These are phyloP conservation scores for Takifugu rubripes DNA, from an alignment of 2,797 vertebrate genomes.

Conservation along the genomic window DNA sequence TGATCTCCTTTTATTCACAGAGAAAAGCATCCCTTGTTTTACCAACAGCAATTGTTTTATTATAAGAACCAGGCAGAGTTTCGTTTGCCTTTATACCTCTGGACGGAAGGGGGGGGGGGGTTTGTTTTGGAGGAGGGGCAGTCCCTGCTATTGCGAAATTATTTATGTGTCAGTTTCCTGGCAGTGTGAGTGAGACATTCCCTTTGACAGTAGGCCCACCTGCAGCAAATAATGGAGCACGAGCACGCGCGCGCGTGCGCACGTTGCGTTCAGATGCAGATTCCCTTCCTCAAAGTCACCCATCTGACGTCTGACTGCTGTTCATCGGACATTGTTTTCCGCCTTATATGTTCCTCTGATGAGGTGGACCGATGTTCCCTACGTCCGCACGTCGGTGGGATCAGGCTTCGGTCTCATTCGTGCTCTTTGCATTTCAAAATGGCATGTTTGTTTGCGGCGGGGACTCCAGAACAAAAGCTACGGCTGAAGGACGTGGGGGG, in stretches of 20 bases:
- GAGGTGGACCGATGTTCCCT: no score
- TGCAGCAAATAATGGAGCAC: conserved; percentile 75
- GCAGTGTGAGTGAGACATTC: conserved; percentile 45
- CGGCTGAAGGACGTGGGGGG: conserved; percentile 1
- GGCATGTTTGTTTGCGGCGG: no score
- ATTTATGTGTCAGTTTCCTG: conserved; percentile 57
- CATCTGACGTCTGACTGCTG: no score
- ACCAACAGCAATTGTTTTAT: conserved; percentile 48
- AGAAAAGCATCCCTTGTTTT: conserved; percentile 38
- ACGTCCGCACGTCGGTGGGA: no score
- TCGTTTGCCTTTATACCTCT: conserved; percentile 9
- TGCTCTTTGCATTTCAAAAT: no score
- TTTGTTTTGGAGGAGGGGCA: conserved; percentile 4
- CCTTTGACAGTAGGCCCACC: conserved; percentile 71
- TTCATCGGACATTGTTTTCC: no score
- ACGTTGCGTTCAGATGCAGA: no score
- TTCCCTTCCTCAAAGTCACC: no score
- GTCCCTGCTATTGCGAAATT: conserved; percentile 25
- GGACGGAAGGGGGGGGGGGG: conserved; percentile 21
- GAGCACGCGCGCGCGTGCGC: conserved; percentile 1
- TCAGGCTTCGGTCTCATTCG: no score
- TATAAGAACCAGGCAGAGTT: conserved; percentile 47
- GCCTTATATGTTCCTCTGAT: no score
- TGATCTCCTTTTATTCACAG: conserved; percentile 41
- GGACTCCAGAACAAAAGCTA: not conserved